Evolutionary conservation across 2,113 vertebrate genomes (phyloP).

Genomic region (Scartelaos histophorus): DNA sequence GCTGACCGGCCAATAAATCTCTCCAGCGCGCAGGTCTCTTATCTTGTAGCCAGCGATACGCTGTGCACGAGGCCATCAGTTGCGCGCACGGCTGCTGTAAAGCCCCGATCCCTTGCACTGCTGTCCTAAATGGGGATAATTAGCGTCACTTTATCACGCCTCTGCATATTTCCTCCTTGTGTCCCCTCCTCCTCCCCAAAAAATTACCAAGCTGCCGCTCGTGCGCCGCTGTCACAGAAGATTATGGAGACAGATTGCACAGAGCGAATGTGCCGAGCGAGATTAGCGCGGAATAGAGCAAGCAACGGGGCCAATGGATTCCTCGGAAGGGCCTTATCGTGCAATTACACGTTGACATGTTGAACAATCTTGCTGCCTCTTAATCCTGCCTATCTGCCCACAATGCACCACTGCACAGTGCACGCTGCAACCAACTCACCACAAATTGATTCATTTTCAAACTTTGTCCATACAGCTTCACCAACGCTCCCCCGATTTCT

Average conservation of each 20-base stretch:
- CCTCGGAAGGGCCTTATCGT: slow-evolving; percentile 99
- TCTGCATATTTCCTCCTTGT: slow-evolving; percentile 95
- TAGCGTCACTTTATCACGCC: slow-evolving; percentile 99
- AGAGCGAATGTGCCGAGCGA: slow-evolving; percentile 98
- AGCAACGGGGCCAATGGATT: slow-evolving; percentile 99
- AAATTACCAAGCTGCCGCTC: slow-evolving; percentile 87
- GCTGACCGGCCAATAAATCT: slow-evolving; percentile 97
- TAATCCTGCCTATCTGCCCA: slow-evolving; percentile 93
- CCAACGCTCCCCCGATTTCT: slow-evolving; percentile 25
- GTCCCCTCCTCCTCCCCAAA: slow-evolving; percentile 80
- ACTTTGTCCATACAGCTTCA: slow-evolving; percentile 53
- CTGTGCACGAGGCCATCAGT: slow-evolving; percentile 90
- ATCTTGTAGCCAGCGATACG: slow-evolving; percentile 97
- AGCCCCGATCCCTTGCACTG: slow-evolving; percentile 98
- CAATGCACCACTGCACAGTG: slow-evolving; percentile 68
- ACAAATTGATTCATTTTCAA: slow-evolving; percentile 62
- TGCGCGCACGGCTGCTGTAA: slow-evolving; percentile 90
- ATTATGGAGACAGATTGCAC: slow-evolving; percentile 99
- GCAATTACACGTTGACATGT: slow-evolving; percentile 99
- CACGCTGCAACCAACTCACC: slow-evolving; percentile 61
- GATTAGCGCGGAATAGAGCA: slow-evolving; percentile 99
- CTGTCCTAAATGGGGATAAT: slow-evolving; percentile 99
- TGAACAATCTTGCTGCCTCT: slow-evolving; percentile 99
- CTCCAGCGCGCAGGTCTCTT: slow-evolving; percentile 88
- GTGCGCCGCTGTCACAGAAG: slow-evolving; percentile 97